phyloP scores from a whole-genome alignment of 2,797 vertebrate genomes.

The Uromys caudimaculatus region DNA sequence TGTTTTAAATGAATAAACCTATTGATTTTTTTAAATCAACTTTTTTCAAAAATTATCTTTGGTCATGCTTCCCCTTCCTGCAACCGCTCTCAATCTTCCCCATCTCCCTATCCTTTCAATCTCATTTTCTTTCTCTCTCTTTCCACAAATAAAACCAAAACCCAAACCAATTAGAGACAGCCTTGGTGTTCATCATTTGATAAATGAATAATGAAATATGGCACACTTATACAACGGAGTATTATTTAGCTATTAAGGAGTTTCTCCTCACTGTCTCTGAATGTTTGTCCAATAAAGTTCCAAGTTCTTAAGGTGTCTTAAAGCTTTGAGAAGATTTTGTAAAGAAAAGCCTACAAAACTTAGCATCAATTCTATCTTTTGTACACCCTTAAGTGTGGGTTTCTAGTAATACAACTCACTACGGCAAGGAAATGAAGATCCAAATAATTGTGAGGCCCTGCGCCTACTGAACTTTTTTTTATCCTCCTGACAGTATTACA shows the following conservation, averaged over 20 bases:
- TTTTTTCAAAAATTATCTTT: neutral
- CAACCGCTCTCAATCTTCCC: neutral
- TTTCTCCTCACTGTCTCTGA: neutral
- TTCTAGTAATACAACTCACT: conserved; percentile 45
- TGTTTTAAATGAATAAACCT: neutral
- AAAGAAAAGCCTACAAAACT: conserved; percentile 22
- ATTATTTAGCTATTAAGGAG: neutral
- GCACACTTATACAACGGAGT: neutral
- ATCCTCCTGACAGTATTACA: neutral
- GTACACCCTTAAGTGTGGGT: neutral
- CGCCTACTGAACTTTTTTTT: neutral
- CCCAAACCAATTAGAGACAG: neutral
- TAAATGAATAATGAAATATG: neutral
- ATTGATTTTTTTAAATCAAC: neutral
- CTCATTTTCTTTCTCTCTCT: neutral
- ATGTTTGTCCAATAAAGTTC: conserved; percentile 21
- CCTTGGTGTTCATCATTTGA: too few relatives aligned
- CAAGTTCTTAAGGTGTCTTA: conserved; percentile 59
- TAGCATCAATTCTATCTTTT: neutral
- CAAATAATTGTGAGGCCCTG: neutral
- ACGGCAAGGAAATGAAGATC: neutral
- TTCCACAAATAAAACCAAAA: neutral
- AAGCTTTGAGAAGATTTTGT: conserved; percentile 43
- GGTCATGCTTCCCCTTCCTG: neutral
- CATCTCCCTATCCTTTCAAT: neutral